Conservation (phyloP, 2,888 invertebrate genomes). For the Chymomyza caudatula region DNA sequence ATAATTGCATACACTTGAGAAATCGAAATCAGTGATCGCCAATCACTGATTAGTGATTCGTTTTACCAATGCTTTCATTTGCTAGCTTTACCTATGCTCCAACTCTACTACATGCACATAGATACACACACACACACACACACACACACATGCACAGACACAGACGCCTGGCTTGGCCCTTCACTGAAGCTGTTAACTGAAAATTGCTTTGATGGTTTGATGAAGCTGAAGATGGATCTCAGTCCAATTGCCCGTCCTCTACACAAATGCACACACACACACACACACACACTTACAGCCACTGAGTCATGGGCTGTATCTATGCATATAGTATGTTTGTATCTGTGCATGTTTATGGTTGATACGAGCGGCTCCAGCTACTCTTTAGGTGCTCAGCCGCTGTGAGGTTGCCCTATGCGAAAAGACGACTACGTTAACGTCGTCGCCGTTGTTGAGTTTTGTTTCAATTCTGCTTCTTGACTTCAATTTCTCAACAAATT, state of each 20-base stretch:
- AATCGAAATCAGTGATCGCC: conserved; percentile 16
- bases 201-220: conserved; percentile 56
- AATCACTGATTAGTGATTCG: background rate
- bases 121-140: conserved; percentile 18
- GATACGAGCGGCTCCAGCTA: background rate
- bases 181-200: conserved; percentile 53
- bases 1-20: conserved; percentile 32
- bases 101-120: conserved; percentile 14
- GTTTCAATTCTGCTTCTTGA: conserved; percentile 69
- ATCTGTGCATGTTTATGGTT: conserved; percentile 11
- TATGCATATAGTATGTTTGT: conserved; percentile 24
- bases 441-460: conserved; percentile 64
- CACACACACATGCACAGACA: conserved; percentile 15
- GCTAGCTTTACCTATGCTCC: background rate
- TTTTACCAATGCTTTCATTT: background rate
- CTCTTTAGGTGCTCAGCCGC: background rate
- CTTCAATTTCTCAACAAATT: conserved; percentile 63
- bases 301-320: conserved; percentile 46
- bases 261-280: background rate
- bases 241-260: conserved; percentile 41
- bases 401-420: background rate
- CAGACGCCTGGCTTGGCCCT: conserved; percentile 1
- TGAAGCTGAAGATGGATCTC: conserved; percentile 59
- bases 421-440: conserved; percentile 17
- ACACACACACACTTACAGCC: conserved; percentile 12